Evolutionary conservation across 1,140 invertebrate genomes (phyloP), one percentile per base, ranked within the genome.

Genomic region (Olivierus martensii): DNA sequence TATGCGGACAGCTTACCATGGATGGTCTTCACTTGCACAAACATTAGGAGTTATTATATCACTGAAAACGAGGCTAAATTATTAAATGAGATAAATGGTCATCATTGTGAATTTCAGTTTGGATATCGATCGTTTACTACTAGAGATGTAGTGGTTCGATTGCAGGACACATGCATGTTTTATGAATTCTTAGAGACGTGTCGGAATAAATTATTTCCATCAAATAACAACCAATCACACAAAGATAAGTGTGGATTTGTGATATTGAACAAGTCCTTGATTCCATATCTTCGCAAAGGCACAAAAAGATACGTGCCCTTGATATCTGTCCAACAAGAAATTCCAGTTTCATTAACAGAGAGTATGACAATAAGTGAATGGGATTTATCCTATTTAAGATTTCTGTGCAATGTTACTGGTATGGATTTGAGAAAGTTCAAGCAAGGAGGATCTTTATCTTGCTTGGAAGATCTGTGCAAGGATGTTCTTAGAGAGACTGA

Each of bases 391-490:
- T 92, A 92, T 68, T 73, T 93, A 43, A 91, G 91, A 69, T 89
- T 93, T 66, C 91, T 88, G 70, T 91, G 88, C 71, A 91, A 91
- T 89, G 49, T 87, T 91, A 73, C 87, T 86, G 47, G 90, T 91
- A 49, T 74, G 86, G 53, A 89, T 88, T 66, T 87, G 91, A 74
- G 70, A 90, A 17, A 91, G 91, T 70, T 83, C 84, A 2, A 85
- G 82, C 75, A 85, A 90, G 62, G 84, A 82, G 4, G 87, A 65
- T 81, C 81, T 43, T 86, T 90, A 53, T 90, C 90, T 28, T 87
- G 84, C 72, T 73, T 91, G 53, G 80, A 81, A 37, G 87, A 91
- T 67, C 87, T 93, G 61, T 87, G 87, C 65, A 83, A 83, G 64
- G 89, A 90, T 65, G 91, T 91, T 61, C 86, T 87, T 2, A 81